These are phyloP conservation scores for Palythoa heliodiscus DNA, from an alignment of 92 coral and sea anemone species.

Conservation along the genomic window DNA sequence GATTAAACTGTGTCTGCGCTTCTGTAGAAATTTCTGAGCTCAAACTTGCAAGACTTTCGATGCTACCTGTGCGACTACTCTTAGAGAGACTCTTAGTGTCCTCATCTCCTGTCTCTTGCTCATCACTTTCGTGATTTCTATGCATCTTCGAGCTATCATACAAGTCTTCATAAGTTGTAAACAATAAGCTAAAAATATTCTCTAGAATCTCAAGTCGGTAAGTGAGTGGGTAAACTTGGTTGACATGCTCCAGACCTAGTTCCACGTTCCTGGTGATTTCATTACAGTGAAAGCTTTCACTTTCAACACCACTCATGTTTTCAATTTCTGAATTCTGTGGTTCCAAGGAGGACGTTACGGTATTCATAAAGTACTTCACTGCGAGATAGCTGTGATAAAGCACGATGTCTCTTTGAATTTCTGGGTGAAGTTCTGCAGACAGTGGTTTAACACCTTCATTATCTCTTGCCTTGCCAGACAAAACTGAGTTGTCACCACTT, in stretches of 20 bases:
- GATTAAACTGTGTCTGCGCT: conserved; percentile 45
- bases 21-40: conserved; percentile 67
- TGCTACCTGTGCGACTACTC: conserved; percentile 86
- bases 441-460: not conserved
- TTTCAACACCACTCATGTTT: not conserved
- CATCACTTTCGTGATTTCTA: conserved; percentile 83
- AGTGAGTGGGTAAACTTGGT: conserved; percentile 82
- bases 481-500: not conserved
- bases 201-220: conserved; percentile 91
- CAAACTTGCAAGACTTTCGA: conserved; percentile 87
- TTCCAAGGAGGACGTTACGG: conserved; percentile 49
- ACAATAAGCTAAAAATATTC: conserved; percentile 86
- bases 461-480: not conserved
- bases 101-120: conserved; percentile 82
- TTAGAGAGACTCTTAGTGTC: conserved; percentile 81
- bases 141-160: conserved; percentile 65
- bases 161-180: conserved; percentile 88
- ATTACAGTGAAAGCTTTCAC: not conserved
- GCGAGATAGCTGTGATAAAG: conserved; percentile 94
- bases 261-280: conserved; percentile 48
- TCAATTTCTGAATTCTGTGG: not conserved
- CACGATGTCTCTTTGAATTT: conserved; percentile 84
- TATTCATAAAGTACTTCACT: conserved; percentile 81
- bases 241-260: conserved; percentile 71
- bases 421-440: conserved; percentile 64